Conservation (phyloP, 1,140 invertebrate genomes). For the Aphaenogaster floridana region DNA sequence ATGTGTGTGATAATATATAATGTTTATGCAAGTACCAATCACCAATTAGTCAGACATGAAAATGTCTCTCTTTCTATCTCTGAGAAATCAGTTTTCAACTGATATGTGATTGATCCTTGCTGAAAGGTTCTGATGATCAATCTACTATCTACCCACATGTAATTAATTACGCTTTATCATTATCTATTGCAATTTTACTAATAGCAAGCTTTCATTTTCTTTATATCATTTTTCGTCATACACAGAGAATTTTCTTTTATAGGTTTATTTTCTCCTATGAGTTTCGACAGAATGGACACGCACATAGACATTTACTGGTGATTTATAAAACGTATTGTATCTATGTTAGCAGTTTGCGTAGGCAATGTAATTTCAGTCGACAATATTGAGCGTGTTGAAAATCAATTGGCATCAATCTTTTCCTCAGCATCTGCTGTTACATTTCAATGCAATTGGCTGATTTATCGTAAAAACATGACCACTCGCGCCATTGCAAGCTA, state of each 20-base stretch:
- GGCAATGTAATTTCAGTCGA: constrained; percentile 16
- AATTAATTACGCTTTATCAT: constrained; percentile 20
- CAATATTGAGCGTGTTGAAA: constrained; percentile 23
- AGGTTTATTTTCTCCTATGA: constrained; percentile 27
- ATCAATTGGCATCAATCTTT: constrained; percentile 42
- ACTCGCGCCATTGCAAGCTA: constrained; percentile 2
- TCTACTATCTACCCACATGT: not conserved
- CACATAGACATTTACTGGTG: not conserved
- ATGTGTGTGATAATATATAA: not conserved
- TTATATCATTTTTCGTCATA: not conserved
- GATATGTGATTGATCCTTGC: constrained; percentile 22
- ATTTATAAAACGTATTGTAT: constrained; percentile 26
- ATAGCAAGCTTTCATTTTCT: constrained; percentile 19
- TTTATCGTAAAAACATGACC: constrained; percentile 39
- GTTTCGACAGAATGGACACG: not conserved
- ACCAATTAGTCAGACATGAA: constrained; percentile 23
- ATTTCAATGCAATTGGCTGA: not conserved
- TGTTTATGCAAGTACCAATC: constrained; percentile 16
- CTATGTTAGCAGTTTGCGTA: not conserved
- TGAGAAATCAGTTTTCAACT: constrained; percentile 5
- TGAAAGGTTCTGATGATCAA: not conserved
- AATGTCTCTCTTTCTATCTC: not conserved
- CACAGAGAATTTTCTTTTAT: constrained; percentile 19
- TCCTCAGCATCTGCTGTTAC: constrained; percentile 18
- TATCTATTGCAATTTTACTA: not conserved